Evolutionary conservation across 2,797 vertebrate genomes (phyloP), one percentile per base, ranked within the genome.

Genomic region (Helicolenus hilgendorfi): DNA sequence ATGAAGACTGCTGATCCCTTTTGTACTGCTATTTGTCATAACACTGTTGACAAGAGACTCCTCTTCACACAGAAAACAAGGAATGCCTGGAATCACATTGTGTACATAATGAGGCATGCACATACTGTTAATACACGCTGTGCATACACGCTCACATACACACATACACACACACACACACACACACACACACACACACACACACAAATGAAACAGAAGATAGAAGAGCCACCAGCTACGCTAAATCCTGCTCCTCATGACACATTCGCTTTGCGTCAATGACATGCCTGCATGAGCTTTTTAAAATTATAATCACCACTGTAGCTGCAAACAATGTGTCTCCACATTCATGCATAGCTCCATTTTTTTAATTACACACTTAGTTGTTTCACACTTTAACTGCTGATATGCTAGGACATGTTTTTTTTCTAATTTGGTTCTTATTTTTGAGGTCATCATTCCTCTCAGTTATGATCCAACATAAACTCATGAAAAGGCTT

Each of bases 21-120:
- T 94, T 94, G 96, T 95, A 72, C 91, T 69, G 91, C 83, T 91
- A 94, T 94, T 94, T 96, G 96, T 94, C 91, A 93, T 49, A 90
- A 92, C 93, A 86, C 81, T 87, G 93, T 91, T 87, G 95, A 96
- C 95, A 91, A 90, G 90, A 82, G 90, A 81, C 90, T 91, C 80
- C 82, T 75, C 73, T 67, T 84, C 76, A 59, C 74, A 84, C 83
- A 70, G 77, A 75, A 69, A 90, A 92, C 84, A 80, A 81, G 58
- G 24, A 84, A 86, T 15, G 83, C 78, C 78, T 79, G 70, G 41
- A 89, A 87, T 89, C 69, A 81, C 73, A 86, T 63, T 78, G 84
- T 84, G 77, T 85, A 65, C 81, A 89, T 91, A 92, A 91, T 92
- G 84, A 92, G 86, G 64, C 87, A 9, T 75, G 78, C 58, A 55